phyloP scores from a whole-genome alignment of 2,113 vertebrate genomes.

The Hemiprocne comata region DNA sequence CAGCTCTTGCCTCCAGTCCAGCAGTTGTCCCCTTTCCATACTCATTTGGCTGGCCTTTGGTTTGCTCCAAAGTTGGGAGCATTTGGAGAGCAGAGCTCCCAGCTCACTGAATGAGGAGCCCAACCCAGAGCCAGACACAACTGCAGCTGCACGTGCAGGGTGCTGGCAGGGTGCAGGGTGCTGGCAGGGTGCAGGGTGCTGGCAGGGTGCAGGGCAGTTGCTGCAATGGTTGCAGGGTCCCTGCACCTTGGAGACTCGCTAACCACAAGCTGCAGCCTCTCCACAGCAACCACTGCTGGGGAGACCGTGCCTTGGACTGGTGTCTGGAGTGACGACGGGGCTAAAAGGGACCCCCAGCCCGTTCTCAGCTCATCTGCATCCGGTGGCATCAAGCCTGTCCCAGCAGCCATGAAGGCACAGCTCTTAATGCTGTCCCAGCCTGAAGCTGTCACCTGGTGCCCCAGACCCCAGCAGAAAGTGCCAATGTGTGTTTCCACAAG shows the following conservation, averaged over 20 bases:
- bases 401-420: neutral
- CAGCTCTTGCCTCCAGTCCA: neutral
- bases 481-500: constrained; percentile 3
- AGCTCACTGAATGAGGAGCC: neutral
- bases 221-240: neutral
- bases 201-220: neutral
- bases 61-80: neutral
- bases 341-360: neutral
- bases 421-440: neutral
- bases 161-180: neutral
- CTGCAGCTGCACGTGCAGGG: neutral
- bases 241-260: neutral
- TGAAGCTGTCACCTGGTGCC: neutral
- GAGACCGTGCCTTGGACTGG: neutral
- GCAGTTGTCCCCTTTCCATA: neutral
- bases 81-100: neutral
- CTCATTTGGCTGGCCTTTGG: neutral
- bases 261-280: neutral
- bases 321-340: neutral
- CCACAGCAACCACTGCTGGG: neutral
- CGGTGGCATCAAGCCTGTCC: neutral
- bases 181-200: neutral
- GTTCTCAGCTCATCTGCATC: neutral
- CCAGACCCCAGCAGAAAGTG: neutral
- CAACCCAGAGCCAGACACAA: neutral